Conservation (phyloP, 2,113 vertebrate genomes). For the Peromyscus polionotus region DNA sequence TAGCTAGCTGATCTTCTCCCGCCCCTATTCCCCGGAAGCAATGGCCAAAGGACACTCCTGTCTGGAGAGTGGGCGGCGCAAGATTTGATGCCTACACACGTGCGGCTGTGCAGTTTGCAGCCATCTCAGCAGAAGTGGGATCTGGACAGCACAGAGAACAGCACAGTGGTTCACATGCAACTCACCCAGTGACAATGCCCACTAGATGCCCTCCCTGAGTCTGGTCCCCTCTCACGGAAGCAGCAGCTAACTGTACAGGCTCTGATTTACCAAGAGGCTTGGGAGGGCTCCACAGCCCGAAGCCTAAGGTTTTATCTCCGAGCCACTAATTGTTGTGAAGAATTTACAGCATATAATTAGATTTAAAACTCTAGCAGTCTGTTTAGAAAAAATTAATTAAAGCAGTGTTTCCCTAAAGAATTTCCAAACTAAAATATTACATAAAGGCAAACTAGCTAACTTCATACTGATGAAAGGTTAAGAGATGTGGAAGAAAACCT, state of each 20-base stretch:
- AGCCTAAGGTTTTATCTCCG: constrained; percentile 22
- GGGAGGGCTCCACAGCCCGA: accelerated
- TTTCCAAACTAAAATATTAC: constrained; percentile 71
- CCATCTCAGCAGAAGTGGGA: not conserved
- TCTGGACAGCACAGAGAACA: not conserved
- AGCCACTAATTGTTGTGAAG: not conserved
- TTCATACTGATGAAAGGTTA: constrained; percentile 27
- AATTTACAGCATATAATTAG: not conserved
- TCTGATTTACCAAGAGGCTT: not conserved
- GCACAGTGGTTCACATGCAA: accelerated
- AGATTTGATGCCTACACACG: not conserved
- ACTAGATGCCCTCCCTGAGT: accelerated
- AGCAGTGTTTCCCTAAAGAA: not conserved
- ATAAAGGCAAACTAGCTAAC: constrained; percentile 38
- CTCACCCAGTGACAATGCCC: too few species aligned
- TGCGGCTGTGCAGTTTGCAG: not conserved
- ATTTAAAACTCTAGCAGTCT: constrained; percentile 29
- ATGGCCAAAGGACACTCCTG: accelerated
- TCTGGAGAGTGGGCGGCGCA: not conserved
- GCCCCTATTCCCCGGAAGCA: too few species aligned
- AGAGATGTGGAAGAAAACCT: constrained; percentile 43
- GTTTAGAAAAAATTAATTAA: constrained; percentile 17
- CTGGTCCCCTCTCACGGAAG: not conserved
- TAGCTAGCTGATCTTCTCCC: not conserved
- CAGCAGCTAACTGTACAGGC: accelerated